Percentiles rank a stretch among this genome's conserved stretches.
These are phyloP conservation scores for Rana temporaria DNA, from an alignment of 2,113 vertebrate genomes.

Conservation along the genomic window DNA sequence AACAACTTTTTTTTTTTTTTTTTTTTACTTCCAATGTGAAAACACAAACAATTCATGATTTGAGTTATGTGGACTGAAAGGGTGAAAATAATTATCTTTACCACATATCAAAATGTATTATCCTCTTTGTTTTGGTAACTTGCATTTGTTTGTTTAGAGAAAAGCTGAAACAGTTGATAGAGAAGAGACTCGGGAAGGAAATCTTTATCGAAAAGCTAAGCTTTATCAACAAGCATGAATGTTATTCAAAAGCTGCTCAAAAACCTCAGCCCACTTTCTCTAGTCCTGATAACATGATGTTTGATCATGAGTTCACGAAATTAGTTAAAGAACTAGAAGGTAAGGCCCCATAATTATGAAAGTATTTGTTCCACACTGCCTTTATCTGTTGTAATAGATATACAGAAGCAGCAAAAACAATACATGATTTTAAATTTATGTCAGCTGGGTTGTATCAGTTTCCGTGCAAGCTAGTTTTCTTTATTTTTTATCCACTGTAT, in stretches of 20 bases:
- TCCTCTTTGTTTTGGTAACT: background rate
- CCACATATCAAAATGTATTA: background rate
- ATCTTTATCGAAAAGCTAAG: constrained; percentile 96
- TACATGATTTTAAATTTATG: too few relatives aligned
- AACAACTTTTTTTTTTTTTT: too few relatives aligned
- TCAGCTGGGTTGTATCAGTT: too few relatives aligned
- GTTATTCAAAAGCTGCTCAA: constrained; percentile 94
- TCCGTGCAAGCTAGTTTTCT: too few relatives aligned
- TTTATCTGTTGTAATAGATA: background rate
- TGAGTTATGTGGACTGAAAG: too few relatives aligned
- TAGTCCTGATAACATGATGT: constrained; percentile 94
- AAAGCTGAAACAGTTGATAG: constrained; percentile 96
- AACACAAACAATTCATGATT: too few relatives aligned
- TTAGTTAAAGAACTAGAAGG: constrained; percentile 96
- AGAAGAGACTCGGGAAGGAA: constrained; percentile 97
- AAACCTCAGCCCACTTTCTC: constrained; percentile 93
- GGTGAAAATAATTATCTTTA: background rate
- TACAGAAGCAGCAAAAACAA: too few relatives aligned
- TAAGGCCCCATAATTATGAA: constrained; percentile 65
- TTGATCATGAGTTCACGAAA: constrained; percentile 98
- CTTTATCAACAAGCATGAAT: constrained; percentile 95
- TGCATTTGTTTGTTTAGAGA: constrained; percentile 74
- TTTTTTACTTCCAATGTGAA: too few relatives aligned
- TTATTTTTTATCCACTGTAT: too few relatives aligned
- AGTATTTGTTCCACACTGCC: background rate